Base-by-base conservation (phyloP, 1,140 invertebrate genomes). In the Polypedilum vanderplanki region DNA sequence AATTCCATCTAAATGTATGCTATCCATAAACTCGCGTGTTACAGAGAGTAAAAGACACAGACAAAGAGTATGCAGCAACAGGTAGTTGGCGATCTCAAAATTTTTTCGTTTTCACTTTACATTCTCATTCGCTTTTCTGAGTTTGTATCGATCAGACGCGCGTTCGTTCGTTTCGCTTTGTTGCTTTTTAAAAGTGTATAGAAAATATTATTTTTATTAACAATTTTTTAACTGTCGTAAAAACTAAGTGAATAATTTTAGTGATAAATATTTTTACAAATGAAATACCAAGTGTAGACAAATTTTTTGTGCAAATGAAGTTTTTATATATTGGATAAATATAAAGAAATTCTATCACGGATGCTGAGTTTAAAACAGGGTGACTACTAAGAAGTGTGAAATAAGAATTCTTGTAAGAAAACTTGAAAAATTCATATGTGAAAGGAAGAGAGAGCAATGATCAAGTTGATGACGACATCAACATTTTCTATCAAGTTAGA, bases 121-220 rank as follows among this genome's bases (percentile, higher is more conserved):
- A 57, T 57, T 57, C 46, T 57, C 46, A 57, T 57, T 57, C 46
- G 9, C 46, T 57, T 15, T 57, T 15, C 15, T n/a, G 46, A 57
- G 46, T 57, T 57, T 57, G 46, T 57, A 57, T 15, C 46, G 46
- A 57, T 57, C 46, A 57, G 46, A 57, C 46, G 46, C 46, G 46
- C 46, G 46, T 57, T 57, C 46, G 46, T 12, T 57, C n/a, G 46
- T 57, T 57, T 57, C 15, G n/a, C 46, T 57, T 15, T 57, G 4
- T 57, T 15, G 8, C 46, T 15, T 57, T 33, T 33, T 33, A 33
- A 33, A 33, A 33, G 10, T 57, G 46, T 57, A 57, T 4, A 57
- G n/a, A 57, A 57, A 12, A 57, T 15, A 46, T 41, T 41, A 10
- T 57, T 57, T 57, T 57, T 12, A 57, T 57, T 57, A 57, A 57